A percentile compares a stretch with the other conserved stretches of the same genome.
These are phyloP conservation scores for Sipha maydis DNA, from an alignment of 2,888 invertebrate species.

Conservation along the genomic window DNA sequence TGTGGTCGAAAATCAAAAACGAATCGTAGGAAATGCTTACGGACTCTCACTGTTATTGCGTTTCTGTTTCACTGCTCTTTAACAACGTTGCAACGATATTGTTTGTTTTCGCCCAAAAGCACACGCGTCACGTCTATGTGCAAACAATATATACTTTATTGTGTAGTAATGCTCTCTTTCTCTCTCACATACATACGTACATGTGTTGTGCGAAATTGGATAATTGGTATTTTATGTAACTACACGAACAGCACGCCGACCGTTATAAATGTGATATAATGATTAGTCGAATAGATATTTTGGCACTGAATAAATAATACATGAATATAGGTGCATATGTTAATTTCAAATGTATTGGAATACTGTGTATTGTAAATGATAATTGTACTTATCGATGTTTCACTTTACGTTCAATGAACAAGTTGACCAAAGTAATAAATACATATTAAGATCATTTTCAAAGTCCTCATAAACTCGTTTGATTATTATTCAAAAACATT, in stretches of 20 bases:
- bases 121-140: not conserved
- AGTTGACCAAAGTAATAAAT: not conserved
- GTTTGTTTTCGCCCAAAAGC: not conserved
- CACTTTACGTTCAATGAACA: not conserved
- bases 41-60: not conserved
- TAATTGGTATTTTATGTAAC: not conserved
- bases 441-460: not conserved
- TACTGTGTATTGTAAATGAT: no score
- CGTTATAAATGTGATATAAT: not conserved
- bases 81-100: not conserved
- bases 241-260: not conserved
- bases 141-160: not conserved
- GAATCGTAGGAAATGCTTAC: not conserved
- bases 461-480: not conserved
- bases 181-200: not conserved
- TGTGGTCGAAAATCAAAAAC: slow-evolving; percentile 25
- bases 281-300: no score
- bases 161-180: not conserved
- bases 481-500: not conserved
- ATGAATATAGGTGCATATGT: not conserved
- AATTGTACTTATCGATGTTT: not conserved
- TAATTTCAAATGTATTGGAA: not conserved
- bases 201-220: not conserved
- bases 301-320: not conserved
- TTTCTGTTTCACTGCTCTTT: slow-evolving; percentile 3